Evolutionary conservation across 2,797 vertebrate genomes (phyloP), one percentile per base, ranked within the genome.

Genomic region (Megaceryle alcyon): DNA sequence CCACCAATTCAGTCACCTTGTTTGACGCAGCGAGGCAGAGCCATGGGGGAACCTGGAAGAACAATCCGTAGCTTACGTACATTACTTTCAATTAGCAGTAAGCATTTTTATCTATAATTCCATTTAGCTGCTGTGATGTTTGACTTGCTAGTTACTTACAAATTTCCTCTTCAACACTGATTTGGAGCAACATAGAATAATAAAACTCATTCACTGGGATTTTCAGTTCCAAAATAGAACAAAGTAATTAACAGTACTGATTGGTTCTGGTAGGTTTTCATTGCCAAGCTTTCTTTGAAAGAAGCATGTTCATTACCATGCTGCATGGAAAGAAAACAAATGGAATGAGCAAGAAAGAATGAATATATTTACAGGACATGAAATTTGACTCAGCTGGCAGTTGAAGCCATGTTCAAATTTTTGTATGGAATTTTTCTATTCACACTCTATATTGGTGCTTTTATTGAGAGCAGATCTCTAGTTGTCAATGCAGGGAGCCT

Each of bases 381-480:
- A 95, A 94, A 94, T 63, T 48, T 56, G 54, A 86, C 46, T 91
- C 63, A 86, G 75, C 72, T 90, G 90, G 82, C 82, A 96, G 76
- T 56, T 22, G 43, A 90, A 92, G 37, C 23, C 49, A 35, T 29
- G 29, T 26, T 90, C 49, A 72, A 44, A 54, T 48, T 78, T 87
- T 81, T 60, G n/a, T 61, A 84, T 9, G 48, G 39, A 82, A 43
- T 59, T 88, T 88, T 93, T 88, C 46, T 86, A 64, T 78, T 90
- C 15, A 89, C 82, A 29, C n/a, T 73, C 31, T 88, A 11, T 83
- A 82, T 15, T 61, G 39, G 46, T 83, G 35, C 69, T 90, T 90
- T 94, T 88, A 92, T 54, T 94, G 49, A 90, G 82, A 95, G 68
- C 85, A 83, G 82, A 81, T 69, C 73, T 71, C 61, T 69, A 65